These are phyloP conservation scores for Caenorhabditis japonica DNA, from an alignment of 2,888 invertebrate genomes.

Conservation along the genomic window DNA sequence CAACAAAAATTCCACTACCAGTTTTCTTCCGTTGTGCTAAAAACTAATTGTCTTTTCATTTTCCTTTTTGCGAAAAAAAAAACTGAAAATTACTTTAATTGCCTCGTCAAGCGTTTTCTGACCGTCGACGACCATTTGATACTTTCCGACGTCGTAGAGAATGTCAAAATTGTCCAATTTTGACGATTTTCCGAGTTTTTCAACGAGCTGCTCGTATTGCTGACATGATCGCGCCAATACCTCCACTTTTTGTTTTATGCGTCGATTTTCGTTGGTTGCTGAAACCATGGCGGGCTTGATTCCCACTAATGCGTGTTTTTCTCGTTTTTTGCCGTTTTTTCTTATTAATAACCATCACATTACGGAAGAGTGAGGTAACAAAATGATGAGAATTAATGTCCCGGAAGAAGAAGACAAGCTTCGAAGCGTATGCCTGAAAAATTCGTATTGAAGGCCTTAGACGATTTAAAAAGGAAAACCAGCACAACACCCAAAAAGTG, in stretches of 20 bases:
- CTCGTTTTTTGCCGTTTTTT: conserved; percentile 15
- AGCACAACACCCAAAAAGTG: too few species aligned
- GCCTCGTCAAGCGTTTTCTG: conserved; percentile 45
- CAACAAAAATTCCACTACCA: conserved; percentile 34
- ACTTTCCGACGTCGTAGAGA: conserved; percentile 46
- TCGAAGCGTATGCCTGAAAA: conserved; percentile 21
- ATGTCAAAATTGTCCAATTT: conserved; percentile 24
- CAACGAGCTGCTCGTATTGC: conserved; percentile 16
- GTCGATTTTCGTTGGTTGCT: conserved; percentile 10
- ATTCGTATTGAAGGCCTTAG: too few species aligned
- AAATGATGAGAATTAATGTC: too few species aligned
- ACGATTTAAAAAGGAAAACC: too few species aligned
- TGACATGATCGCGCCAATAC: conserved; percentile 28
- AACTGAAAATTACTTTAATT: conserved; percentile 42
- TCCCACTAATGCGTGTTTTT: conserved; percentile 1
- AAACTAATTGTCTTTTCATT: background rate
- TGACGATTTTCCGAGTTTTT: conserved; percentile 10
- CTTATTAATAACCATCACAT: conserved; percentile 39
- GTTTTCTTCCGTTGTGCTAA: conserved; percentile 47
- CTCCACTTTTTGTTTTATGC: conserved; percentile 26
- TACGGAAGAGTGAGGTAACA: conserved; percentile 12
- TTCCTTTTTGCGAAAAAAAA: conserved; percentile 4
- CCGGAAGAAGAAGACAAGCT: conserved; percentile 18
- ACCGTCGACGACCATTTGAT: conserved; percentile 46
- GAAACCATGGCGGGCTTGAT: conserved; percentile 18